phyloP scores from a whole-genome alignment of 1,140 invertebrate genomes.

The Augochlora pura region DNA sequence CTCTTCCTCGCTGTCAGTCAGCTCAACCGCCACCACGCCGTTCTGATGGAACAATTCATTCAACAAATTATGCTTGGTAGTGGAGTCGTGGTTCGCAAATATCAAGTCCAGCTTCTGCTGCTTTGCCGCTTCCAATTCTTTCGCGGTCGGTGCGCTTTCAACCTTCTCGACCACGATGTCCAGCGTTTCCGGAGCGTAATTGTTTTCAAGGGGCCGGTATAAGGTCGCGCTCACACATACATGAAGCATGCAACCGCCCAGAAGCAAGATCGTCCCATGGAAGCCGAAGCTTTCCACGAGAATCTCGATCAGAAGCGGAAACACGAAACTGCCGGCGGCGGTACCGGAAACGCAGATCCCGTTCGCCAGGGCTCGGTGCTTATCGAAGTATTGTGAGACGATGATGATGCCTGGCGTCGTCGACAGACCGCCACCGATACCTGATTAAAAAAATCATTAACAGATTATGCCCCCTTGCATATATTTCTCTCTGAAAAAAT shows the following conservation, averaged over 20 bases:
- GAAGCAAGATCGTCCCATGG: conserved; percentile 86
- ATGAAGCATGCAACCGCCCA: conserved; percentile 89
- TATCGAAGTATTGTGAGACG: conserved; percentile 90
- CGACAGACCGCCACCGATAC: conserved; percentile 88
- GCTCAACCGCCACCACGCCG: conserved; percentile 69
- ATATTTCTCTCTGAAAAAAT: no score
- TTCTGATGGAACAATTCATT: conserved; percentile 82
- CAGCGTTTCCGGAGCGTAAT: conserved; percentile 73
- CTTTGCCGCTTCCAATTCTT: conserved; percentile 68
- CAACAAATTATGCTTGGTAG: conserved; percentile 79
- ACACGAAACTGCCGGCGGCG: conserved; percentile 88
- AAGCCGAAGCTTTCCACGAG: conserved; percentile 85
- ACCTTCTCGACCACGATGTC: conserved; percentile 60
- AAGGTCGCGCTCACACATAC: conserved; percentile 87
- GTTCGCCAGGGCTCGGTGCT: conserved; percentile 88
- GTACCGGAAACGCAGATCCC: conserved; percentile 90
- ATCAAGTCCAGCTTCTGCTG: conserved; percentile 81
- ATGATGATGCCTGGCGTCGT: conserved; percentile 90
- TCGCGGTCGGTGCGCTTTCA: background rate
- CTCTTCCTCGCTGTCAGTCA: conserved; percentile 81
- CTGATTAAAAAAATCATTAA: conserved; percentile 75
- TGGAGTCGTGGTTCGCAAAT: conserved; percentile 78
- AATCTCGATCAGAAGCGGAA: conserved; percentile 87
- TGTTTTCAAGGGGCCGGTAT: conserved; percentile 84
- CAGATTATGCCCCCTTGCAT: background rate